Evolutionary conservation across 2,797 vertebrate species (phyloP).

Genomic region (Ateles fusciceps): DNA sequence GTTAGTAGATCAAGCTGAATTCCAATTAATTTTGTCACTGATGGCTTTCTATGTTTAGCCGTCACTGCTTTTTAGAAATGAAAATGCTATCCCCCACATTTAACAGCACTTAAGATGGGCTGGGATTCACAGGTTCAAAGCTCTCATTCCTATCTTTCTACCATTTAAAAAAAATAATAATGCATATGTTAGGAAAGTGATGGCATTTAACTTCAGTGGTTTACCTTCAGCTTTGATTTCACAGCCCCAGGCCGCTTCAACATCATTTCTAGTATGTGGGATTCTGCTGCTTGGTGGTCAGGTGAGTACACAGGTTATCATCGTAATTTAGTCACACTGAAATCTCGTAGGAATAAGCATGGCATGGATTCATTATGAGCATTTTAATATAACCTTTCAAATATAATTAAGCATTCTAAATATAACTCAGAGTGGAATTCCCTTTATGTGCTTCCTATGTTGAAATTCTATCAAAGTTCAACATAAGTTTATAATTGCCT

Average conservation of each 20-base stretch:
- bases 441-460: not conserved
- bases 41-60: not conserved
- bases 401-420: constrained; percentile 2
- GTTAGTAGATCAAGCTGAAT: not conserved
- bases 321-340: not conserved
- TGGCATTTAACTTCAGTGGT: not conserved
- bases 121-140: not conserved
- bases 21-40: not conserved
- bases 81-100: not conserved
- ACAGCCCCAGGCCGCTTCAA: not conserved
- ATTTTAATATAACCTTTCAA: not conserved
- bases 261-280: not conserved
- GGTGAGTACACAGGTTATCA: not conserved
- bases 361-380: not conserved
- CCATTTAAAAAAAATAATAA: not conserved
- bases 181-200: not conserved
- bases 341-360: not conserved
- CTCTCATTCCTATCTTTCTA: not conserved
- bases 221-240: not conserved
- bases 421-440: not conserved
- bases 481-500: not conserved
- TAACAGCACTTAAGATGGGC: not conserved
- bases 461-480: not conserved
- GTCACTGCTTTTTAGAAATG: not conserved
- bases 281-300: not conserved